A percentile compares a stretch with the other conserved stretches of the same genome.
Conservation (phyloP, 2,797 vertebrate genomes). For the Malurus leucopterus region DNA sequence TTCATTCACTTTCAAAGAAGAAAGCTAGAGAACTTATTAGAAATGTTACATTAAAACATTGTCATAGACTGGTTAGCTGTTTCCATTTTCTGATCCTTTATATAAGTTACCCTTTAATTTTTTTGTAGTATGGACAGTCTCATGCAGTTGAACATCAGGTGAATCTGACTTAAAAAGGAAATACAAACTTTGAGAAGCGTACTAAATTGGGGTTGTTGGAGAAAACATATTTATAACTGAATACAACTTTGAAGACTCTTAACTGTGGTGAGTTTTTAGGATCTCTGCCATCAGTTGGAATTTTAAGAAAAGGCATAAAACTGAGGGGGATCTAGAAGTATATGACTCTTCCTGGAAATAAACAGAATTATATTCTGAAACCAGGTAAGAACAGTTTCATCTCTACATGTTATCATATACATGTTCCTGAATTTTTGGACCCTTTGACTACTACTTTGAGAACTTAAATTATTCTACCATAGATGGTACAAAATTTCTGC, state of each 20-base stretch:
- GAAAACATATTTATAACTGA: not conserved
- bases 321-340: fast-evolving
- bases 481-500: fast-evolving
- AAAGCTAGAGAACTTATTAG: not conserved
- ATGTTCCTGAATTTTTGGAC: not conserved
- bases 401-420: not conserved
- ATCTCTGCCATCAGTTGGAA: not conserved
- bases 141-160: not conserved
- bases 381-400: not conserved
- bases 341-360: not conserved
- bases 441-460: not conserved
- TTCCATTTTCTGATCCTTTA: not conserved
- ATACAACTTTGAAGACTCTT: not conserved
- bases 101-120: not conserved
- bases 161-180: not conserved
- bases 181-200: not conserved
- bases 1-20: not conserved
- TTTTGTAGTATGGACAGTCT: not conserved
- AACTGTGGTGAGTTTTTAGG: not conserved
- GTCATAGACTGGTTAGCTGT: not conserved
- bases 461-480: not conserved
- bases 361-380: not conserved
- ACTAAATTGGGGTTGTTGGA: not conserved
- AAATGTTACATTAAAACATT: not conserved
- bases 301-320: not conserved